These are phyloP conservation scores for Probaryconus sp. DNA, from an alignment of 1,140 invertebrate genomes.

Conservation along the genomic window DNA sequence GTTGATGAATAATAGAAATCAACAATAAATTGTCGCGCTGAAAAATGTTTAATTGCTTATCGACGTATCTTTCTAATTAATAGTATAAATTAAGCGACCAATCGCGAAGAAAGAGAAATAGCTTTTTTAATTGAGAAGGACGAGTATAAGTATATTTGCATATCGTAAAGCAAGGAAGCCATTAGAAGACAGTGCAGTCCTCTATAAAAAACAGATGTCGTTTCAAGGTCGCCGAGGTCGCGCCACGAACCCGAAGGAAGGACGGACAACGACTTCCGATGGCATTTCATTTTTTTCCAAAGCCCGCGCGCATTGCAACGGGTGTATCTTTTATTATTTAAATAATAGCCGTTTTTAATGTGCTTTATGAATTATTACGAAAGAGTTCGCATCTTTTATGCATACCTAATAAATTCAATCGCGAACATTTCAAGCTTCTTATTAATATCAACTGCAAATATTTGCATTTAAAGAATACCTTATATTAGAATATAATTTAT, in stretches of 20 bases:
- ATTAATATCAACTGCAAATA: conserved; percentile 47
- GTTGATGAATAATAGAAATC: no score
- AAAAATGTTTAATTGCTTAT: conserved; percentile 33
- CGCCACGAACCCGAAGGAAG: conserved; percentile 52
- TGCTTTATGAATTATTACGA: conserved; percentile 50
- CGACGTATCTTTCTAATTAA: conserved; percentile 38
- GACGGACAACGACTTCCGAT: conserved; percentile 63
- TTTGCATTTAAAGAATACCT: conserved; percentile 20
- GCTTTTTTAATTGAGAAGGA: conserved; percentile 51
- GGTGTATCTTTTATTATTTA: conserved; percentile 50
- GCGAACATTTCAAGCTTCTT: conserved; percentile 21
- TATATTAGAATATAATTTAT: conserved; percentile 21
- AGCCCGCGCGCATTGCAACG: conserved; percentile 36
- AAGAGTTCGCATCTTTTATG: conserved; percentile 40
- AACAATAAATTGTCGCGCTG: no score
- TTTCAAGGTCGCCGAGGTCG: conserved; percentile 60
- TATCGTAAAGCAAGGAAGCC: conserved; percentile 58
- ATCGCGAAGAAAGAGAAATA: conserved; percentile 37
- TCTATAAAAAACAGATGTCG: conserved; percentile 56
- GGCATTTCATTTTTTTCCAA: conserved; percentile 51
- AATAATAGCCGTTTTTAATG: conserved; percentile 38
- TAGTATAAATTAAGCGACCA: conserved; percentile 37
- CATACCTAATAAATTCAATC: conserved; percentile 54
- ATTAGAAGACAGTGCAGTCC: conserved; percentile 51
- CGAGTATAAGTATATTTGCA: conserved; percentile 52